These are phyloP conservation scores for Cerceris rybyensis DNA, from an alignment of 2,888 invertebrate species.

Conservation along the genomic window DNA sequence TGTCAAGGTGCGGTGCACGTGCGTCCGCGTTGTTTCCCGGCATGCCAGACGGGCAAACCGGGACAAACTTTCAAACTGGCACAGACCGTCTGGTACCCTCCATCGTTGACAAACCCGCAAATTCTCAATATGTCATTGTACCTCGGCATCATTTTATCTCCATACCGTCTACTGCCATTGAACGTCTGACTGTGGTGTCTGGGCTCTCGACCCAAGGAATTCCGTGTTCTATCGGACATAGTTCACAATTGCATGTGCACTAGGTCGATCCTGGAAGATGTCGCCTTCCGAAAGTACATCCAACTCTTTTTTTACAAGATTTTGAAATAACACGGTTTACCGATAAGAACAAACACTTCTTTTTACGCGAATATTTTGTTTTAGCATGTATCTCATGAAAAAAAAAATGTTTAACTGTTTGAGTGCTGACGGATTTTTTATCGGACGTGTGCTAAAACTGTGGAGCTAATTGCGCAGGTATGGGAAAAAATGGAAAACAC, in stretches of 20 bases:
- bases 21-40: conserved; percentile 62
- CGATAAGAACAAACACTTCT: too few relatives aligned
- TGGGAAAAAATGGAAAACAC: too few relatives aligned
- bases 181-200: conserved; percentile 45
- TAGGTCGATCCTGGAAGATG: conserved; percentile 20
- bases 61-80: conserved; percentile 81
- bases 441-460: too few relatives aligned
- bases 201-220: conserved; percentile 44
- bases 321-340: too few relatives aligned
- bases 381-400: too few relatives aligned
- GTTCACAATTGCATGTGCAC: conserved; percentile 40
- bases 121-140: conserved; percentile 67
- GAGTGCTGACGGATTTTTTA: too few relatives aligned
- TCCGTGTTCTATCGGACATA: conserved; percentile 46
- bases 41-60: conserved; percentile 75
- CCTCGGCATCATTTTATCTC: conserved; percentile 62
- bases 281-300: too few relatives aligned
- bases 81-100: conserved; percentile 78
- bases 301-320: too few relatives aligned
- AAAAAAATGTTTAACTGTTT: too few relatives aligned
- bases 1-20: conserved; percentile 72
- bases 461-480: too few relatives aligned
- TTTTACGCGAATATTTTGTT: too few relatives aligned
- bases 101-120: conserved; percentile 54
- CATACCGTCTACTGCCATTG: conserved; percentile 43